Percentiles rank a stretch among this genome's conserved stretches.
Conservation (phyloP, 2,797 vertebrate species). For the Nyctibius grandis region DNA sequence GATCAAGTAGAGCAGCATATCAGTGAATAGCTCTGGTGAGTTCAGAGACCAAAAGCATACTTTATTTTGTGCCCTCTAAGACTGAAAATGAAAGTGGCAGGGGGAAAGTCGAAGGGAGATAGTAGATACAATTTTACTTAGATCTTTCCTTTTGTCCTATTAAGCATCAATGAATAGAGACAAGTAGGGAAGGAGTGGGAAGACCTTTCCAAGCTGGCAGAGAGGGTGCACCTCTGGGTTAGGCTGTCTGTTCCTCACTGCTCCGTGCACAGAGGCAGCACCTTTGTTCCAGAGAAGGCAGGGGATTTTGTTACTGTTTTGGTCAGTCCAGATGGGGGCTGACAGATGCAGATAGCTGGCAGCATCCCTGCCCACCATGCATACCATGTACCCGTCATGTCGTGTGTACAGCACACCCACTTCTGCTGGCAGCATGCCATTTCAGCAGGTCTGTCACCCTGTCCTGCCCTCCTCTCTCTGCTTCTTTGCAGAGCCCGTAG, state of each 20-base stretch:
- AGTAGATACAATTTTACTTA: background rate
- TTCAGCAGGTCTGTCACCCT: background rate
- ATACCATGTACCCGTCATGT: background rate
- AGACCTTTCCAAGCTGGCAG: background rate
- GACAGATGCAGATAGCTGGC: background rate
- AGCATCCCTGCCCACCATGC: background rate
- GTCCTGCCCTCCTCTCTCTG: background rate
- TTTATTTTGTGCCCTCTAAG: background rate
- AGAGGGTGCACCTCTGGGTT: background rate
- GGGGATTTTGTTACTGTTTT: background rate
- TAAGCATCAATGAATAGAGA: rapidly evolving
- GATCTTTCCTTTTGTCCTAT: background rate
- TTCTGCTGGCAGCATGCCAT: background rate
- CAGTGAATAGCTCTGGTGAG: background rate
- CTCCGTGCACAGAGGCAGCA: background rate
- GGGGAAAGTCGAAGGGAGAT: background rate
- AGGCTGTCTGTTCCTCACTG: background rate
- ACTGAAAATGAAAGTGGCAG: background rate
- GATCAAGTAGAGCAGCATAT: background rate
- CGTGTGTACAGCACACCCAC: background rate
- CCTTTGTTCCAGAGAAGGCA: background rate
- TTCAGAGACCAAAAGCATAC: background rate
- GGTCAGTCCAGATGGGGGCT: background rate
- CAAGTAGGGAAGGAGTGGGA: background rate
- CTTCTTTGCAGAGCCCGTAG: background rate